Evolutionary conservation across 1,140 invertebrate genomes (phyloP).

Genomic region (Procambarus virginalis): DNA sequence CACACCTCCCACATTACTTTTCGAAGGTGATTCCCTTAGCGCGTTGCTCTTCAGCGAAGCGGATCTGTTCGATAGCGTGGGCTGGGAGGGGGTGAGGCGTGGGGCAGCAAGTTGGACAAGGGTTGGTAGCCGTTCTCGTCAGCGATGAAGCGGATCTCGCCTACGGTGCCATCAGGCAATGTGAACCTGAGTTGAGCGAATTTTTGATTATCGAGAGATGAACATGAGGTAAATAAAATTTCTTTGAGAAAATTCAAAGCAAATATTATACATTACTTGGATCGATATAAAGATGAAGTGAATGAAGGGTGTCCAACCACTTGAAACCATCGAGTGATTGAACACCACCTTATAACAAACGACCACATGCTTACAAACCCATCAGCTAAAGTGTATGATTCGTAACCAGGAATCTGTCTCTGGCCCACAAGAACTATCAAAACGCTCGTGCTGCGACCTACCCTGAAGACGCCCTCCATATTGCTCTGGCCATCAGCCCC

Average conservation of each 20-base stretch:
- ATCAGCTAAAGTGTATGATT: no score
- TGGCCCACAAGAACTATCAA: no score
- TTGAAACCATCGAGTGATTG: no score
- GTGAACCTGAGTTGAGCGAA: background rate
- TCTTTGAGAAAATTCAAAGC: no score
- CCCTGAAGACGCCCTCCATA: constrained; percentile 21
- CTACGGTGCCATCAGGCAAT: constrained; percentile 5
- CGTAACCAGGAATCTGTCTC: no score
- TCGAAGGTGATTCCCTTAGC: constrained; percentile 24
- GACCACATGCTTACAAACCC: no score
- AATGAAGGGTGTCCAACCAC: no score
- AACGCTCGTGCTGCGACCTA: background rate
- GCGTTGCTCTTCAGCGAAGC: constrained; percentile 30
- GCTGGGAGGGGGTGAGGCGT: constrained; percentile 4
- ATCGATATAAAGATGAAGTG: no score
- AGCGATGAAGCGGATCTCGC: constrained; percentile 16
- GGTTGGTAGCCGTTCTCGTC: constrained; percentile 12
- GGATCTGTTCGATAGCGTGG: constrained; percentile 17
- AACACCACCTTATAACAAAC: no score
- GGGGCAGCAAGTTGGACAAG: background rate
- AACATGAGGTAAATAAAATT: no score
- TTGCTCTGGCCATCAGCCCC: constrained; percentile 24
- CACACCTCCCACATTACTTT: background rate
- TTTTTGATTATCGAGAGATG: no score
- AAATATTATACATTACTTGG: no score